Evolutionary conservation across 2,888 invertebrate genomes (phyloP).

Genomic region (Entomobrya multifasciata): DNA sequence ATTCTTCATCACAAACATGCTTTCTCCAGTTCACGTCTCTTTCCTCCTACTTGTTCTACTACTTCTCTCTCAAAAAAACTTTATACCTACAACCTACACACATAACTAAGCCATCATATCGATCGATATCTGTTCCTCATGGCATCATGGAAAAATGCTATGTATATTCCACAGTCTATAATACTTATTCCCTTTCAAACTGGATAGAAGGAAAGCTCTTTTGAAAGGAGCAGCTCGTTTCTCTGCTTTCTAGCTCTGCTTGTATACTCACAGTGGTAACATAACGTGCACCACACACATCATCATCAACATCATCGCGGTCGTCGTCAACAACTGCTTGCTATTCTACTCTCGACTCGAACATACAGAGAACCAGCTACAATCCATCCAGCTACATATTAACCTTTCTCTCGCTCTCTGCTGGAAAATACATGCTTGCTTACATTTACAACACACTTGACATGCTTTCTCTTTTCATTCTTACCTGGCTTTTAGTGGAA

Average conservation of each 20-base stretch:
- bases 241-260: not conserved
- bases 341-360: constrained; percentile 21
- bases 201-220: too few species aligned
- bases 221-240: not conserved
- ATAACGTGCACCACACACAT: constrained; percentile 5
- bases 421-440: too few species aligned
- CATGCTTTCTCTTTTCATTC: too few species aligned
- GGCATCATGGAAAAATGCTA: constrained; percentile 26
- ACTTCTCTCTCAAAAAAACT: not conserved
- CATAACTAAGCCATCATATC: too few species aligned
- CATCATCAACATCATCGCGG: not conserved
- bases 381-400: too few species aligned
- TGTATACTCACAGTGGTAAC: not conserved
- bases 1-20: constrained; percentile 17
- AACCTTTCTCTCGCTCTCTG: too few species aligned
- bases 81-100: too few species aligned
- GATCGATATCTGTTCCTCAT: constrained; percentile 53
- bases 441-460: too few species aligned
- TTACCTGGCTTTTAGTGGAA: too few species aligned
- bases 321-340: constrained; percentile 39
- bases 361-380: not conserved
- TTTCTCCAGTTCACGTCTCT: constrained; percentile 21
- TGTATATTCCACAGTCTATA: too few species aligned
- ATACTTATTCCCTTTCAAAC: not conserved
- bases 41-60: not conserved